Evolutionary conservation across 2,113 vertebrate species (phyloP).

Genomic region (Hemiprocne comata): DNA sequence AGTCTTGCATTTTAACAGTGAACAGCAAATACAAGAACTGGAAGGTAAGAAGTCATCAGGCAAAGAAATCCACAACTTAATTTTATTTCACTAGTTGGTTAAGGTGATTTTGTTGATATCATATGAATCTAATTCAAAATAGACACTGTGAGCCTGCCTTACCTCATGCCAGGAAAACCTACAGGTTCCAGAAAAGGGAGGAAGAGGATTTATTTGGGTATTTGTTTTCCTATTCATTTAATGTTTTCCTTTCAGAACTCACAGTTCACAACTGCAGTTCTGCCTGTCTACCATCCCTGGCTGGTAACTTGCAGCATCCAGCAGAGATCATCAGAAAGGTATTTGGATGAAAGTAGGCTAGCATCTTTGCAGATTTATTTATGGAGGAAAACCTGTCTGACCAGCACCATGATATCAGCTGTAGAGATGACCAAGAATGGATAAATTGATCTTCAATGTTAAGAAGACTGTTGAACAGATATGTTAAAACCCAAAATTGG

Average conservation of each 20-base stretch:
- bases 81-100: background rate
- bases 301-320: background rate
- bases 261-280: background rate
- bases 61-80: background rate
- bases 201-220: fast-evolving
- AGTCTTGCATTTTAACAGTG: background rate
- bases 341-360: background rate
- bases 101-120: background rate
- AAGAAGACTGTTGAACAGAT: background rate
- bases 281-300: background rate
- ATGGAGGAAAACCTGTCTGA: background rate
- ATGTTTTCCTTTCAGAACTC: background rate
- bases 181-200: background rate
- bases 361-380: background rate
- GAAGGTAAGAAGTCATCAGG: background rate
- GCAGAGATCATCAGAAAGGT: background rate
- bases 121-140: background rate
- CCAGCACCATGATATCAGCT: background rate
- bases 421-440: background rate
- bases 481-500: background rate
- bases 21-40: background rate
- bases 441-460: background rate
- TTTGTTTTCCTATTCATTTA: background rate
- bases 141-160: background rate
- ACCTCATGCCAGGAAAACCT: background rate